Evolutionary conservation across 2,113 vertebrate species (phyloP).

Genomic region (Labeo catla): DNA sequence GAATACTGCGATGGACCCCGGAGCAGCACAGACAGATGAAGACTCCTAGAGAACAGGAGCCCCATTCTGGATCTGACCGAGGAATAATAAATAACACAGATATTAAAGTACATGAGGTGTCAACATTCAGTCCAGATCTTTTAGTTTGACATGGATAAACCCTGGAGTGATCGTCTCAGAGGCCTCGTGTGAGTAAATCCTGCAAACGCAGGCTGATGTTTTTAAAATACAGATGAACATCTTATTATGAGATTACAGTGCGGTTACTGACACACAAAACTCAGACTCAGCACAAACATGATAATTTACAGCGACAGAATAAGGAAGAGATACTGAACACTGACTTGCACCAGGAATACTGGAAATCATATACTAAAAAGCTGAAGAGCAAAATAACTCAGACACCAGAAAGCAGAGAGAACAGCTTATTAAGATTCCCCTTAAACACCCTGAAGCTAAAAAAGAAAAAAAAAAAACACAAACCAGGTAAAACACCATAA

Average conservation of each 20-base stretch:
- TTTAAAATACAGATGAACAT: background rate
- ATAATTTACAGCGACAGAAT: background rate
- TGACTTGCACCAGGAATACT: background rate
- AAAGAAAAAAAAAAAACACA: background rate
- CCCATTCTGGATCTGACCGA: conserved; percentile 73
- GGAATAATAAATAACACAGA: background rate
- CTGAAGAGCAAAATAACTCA: background rate
- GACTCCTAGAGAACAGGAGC: conserved; percentile 75
- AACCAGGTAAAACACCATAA: background rate
- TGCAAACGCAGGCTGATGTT: background rate
- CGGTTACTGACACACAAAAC: no score
- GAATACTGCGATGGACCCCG: conserved; percentile 78
- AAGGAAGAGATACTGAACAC: background rate
- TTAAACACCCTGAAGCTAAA: background rate
- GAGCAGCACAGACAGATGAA: conserved; percentile 79
- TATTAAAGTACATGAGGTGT: background rate
- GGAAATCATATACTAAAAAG: background rate
- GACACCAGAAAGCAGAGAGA: background rate
- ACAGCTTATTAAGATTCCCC: no score
- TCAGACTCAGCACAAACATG: background rate
- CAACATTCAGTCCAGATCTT: background rate
- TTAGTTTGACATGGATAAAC: background rate
- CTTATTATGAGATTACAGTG: background rate
- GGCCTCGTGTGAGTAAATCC: no score
- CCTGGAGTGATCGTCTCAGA: no score